Percentiles rank a stretch among this genome's conserved stretches.
Conservation (phyloP, 2,113 vertebrate genomes). For the Eubucco bourcierii region DNA sequence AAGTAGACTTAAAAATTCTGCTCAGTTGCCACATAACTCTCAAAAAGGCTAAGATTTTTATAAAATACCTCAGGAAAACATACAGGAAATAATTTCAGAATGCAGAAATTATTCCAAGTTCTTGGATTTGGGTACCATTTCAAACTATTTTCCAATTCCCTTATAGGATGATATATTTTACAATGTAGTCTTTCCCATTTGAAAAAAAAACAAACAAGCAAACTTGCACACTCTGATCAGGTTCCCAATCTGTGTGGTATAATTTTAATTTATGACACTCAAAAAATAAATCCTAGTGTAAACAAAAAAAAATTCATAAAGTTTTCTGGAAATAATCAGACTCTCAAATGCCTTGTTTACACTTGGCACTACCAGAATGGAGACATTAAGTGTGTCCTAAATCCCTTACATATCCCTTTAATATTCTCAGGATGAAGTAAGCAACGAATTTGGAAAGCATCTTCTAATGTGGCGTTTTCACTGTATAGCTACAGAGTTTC, state of each 20-base stretch:
- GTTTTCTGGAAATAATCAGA: background rate
- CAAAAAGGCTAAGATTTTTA: background rate
- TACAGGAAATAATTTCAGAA: background rate
- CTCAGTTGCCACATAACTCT: background rate
- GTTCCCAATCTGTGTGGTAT: background rate
- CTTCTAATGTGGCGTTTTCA: background rate
- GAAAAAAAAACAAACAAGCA: background rate
- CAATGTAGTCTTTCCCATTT: background rate
- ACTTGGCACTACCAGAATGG: background rate
- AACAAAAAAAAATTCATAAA: background rate
- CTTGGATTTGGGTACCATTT: background rate
- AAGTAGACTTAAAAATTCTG: background rate
- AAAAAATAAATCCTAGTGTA: background rate
- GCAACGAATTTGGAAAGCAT: background rate
- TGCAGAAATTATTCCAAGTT: background rate
- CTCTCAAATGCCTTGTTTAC: background rate
- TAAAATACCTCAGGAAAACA: background rate
- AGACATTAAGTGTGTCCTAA: background rate
- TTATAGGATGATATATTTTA: background rate
- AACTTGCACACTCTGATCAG: background rate
- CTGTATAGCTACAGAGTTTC: rapidly evolving
- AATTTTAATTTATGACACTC: background rate
- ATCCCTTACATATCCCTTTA: background rate
- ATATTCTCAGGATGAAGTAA: background rate
- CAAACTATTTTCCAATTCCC: background rate